phyloP scores from a whole-genome alignment of 2,888 invertebrate species.

The Tipula helvola region DNA sequence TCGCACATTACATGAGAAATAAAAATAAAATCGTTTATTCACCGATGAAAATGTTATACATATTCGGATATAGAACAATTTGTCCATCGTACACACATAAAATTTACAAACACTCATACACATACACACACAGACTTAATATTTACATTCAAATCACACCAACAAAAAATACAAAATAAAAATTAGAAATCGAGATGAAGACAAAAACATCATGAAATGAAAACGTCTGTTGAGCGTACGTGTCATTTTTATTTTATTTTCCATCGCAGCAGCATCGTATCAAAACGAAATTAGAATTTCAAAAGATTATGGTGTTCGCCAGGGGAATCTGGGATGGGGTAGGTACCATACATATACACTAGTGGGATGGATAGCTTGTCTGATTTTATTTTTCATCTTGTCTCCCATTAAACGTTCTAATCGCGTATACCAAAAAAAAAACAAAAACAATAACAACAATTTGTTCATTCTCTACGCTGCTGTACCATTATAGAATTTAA shows the following conservation, averaged over 20 bases:
- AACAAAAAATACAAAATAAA: not conserved
- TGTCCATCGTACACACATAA: not conserved
- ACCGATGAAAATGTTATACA: not conserved
- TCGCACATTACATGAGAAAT: not conserved
- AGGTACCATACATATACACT: not conserved
- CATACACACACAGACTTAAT: not conserved
- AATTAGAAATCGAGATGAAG: not conserved
- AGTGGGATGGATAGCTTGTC: not conserved
- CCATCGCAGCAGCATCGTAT: not conserved
- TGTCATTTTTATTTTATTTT: not conserved
- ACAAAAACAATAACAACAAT: not conserved
- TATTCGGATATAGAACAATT: not conserved
- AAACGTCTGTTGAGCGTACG: not conserved
- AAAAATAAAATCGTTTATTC: not conserved
- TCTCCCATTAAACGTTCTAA: not conserved
- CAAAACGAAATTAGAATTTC: not conserved
- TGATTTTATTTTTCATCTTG: not conserved
- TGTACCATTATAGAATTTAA: not conserved
- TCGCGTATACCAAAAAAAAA: not conserved
- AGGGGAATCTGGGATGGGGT: not conserved
- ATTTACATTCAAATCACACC: not conserved
- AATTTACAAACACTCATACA: not conserved
- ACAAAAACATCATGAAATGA: not conserved
- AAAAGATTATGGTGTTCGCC: not conserved
- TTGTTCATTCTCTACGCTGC: not conserved